Percentiles rank a stretch among this genome's conserved stretches.
phyloP scores from a whole-genome alignment of 2,888 invertebrate genomes.

The Cryptus armator region DNA sequence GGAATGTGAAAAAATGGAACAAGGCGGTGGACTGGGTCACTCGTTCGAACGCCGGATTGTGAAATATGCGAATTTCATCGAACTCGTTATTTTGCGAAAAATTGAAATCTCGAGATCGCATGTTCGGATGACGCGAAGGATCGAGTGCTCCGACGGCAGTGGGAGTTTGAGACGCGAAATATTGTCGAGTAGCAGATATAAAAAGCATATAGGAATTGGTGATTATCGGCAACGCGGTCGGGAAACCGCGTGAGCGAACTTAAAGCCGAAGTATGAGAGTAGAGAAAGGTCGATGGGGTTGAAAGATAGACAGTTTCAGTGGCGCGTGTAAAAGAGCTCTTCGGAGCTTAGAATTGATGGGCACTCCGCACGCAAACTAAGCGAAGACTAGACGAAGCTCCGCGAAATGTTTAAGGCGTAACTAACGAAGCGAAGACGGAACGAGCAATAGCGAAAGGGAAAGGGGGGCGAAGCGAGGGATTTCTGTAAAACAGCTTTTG shows the following conservation, averaged over 20 bases:
- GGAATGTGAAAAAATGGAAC: slow-evolving; percentile 2
- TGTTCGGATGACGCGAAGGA: slow-evolving; percentile 19
- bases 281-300: background rate
- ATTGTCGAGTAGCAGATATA: background rate
- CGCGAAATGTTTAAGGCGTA: background rate
- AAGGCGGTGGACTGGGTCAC: background rate
- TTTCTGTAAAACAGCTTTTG: background rate
- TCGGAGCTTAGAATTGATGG: slow-evolving; percentile 15
- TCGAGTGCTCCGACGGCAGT: slow-evolving; percentile 6
- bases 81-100: slow-evolving; percentile 40
- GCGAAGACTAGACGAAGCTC: background rate
- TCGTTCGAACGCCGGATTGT: background rate
- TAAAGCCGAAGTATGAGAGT: slow-evolving; percentile 6
- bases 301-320: slow-evolving; percentile 13
- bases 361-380: slow-evolving; percentile 2
- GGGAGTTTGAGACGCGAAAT: background rate
- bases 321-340: background rate
- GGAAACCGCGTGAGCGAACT: background rate
- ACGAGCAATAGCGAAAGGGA: background rate
- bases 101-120: slow-evolving; percentile 38
- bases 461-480: background rate
- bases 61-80: slow-evolving; percentile 57
- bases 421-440: background rate
- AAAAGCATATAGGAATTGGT: slow-evolving; percentile 11
- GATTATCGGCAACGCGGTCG: background rate